A percentile compares a stretch with the other conserved stretches of the same genome.
These are phyloP conservation scores for Triops longicaudatus DNA, from an alignment of 1,140 invertebrate genomes.

Conservation along the genomic window DNA sequence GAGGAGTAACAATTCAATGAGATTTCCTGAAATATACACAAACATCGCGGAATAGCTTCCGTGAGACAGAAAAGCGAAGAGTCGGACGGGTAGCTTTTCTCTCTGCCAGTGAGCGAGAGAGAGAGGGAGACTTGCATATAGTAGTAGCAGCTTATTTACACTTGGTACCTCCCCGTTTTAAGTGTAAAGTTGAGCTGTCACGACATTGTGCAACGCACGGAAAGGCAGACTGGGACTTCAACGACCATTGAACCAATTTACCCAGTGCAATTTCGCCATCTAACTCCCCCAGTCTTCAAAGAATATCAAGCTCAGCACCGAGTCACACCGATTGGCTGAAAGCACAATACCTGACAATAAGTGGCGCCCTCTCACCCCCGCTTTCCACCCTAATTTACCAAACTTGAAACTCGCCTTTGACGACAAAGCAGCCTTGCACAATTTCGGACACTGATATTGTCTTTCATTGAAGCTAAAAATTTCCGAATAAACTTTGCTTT, in stretches of 20 bases:
- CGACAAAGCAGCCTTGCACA: too few species aligned
- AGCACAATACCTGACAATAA: conserved; percentile 12
- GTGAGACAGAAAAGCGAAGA: neutral
- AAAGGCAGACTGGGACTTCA: neutral
- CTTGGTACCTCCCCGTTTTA: neutral
- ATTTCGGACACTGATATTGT: too few species aligned
- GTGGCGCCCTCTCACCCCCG: neutral
- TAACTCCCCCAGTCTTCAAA: neutral
- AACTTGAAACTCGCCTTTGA: neutral
- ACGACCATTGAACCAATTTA: neutral
- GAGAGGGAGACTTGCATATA: neutral
- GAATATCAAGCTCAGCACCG: neutral
- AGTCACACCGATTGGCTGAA: neutral
- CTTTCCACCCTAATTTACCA: neutral
- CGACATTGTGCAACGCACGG: neutral
- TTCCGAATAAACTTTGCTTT: too few species aligned
- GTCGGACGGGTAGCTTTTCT: neutral
- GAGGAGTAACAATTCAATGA: neutral
- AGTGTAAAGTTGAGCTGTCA: conserved; percentile 15
- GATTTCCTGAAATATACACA: neutral
- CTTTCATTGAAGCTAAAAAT: too few species aligned
- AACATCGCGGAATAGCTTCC: neutral
- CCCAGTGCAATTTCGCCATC: neutral
- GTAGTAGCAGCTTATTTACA: neutral
- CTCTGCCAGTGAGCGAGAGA: too few species aligned